phyloP scores from a whole-genome alignment of 2,888 invertebrate genomes.

The Phrixothrix hirtus region DNA sequence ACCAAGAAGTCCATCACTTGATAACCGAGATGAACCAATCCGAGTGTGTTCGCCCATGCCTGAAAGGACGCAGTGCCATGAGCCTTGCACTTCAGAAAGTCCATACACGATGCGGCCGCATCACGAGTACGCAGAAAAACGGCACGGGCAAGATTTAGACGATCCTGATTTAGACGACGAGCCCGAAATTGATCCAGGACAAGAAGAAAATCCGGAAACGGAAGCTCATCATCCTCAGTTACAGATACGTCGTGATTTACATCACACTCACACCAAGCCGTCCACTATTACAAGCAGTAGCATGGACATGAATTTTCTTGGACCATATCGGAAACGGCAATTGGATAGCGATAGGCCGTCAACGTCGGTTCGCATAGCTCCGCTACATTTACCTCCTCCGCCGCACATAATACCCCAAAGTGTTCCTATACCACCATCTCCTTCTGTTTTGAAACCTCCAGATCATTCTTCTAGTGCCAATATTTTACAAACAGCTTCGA shows the following conservation, averaged over 20 bases:
- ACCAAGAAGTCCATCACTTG: constrained; percentile 49
- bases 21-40: constrained; percentile 48
- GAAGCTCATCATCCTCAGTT: constrained; percentile 54
- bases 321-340: constrained; percentile 62
- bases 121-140: constrained; percentile 58
- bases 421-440: constrained; percentile 41
- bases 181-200: constrained; percentile 54
- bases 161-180: constrained; percentile 49
- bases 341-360: constrained; percentile 59
- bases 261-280: constrained; percentile 54
- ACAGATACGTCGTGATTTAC: constrained; percentile 77
- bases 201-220: constrained; percentile 50
- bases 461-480: constrained; percentile 34
- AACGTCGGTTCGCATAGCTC: constrained; percentile 47
- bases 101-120: constrained; percentile 79
- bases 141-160: constrained; percentile 54
- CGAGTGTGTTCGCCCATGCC: constrained; percentile 60
- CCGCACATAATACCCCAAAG: constrained; percentile 38
- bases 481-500: no score
- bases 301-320: constrained; percentile 58
- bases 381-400: constrained; percentile 37
- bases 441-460: constrained; percentile 52
- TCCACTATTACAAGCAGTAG: constrained; percentile 55
- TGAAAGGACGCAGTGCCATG: constrained; percentile 72
- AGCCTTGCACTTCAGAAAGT: constrained; percentile 49